Conservation (phyloP, 1,140 invertebrate genomes). For the Sogatella furcifera region DNA sequence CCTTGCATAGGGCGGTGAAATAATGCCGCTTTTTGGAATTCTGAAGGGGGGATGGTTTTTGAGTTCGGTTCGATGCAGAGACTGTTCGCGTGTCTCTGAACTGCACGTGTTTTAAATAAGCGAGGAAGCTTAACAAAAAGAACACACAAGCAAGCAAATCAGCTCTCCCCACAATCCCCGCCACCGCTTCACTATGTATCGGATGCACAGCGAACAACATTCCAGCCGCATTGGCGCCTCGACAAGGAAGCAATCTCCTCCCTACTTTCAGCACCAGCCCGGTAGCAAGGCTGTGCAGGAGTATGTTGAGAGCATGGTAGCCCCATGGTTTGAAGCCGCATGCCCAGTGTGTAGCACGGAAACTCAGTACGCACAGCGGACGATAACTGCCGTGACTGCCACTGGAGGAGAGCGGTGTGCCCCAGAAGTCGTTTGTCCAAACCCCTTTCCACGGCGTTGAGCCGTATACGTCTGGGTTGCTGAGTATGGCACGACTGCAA, state of each 20-base stretch:
- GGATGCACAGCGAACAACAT: constrained; percentile 91
- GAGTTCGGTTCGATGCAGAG: background rate
- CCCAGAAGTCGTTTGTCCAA: constrained; percentile 86
- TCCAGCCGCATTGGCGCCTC: constrained; percentile 62
- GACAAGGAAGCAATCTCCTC: constrained; percentile 33
- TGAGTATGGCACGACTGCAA: constrained; percentile 77
- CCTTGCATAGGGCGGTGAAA: background rate
- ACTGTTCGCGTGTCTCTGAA: constrained; percentile 15
- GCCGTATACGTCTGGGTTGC: constrained; percentile 72
- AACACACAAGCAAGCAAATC: constrained; percentile 87
- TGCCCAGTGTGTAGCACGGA: constrained; percentile 80
- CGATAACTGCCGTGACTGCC: constrained; percentile 93
- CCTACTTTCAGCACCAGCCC: constrained; percentile 58
- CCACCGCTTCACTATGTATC: constrained; percentile 91
- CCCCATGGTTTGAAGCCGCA: constrained; percentile 64
- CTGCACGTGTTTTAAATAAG: constrained; percentile 51
- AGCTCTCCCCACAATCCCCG: constrained; percentile 90
- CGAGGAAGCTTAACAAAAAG: constrained; percentile 75
- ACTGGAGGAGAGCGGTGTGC: constrained; percentile 69
- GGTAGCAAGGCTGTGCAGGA: constrained; percentile 70
- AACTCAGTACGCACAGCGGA: constrained; percentile 86
- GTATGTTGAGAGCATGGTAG: constrained; percentile 75
- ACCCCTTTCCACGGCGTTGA: constrained; percentile 43
- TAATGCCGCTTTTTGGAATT: background rate
- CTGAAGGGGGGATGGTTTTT: background rate